A percentile compares a stretch with the other conserved stretches of the same genome.
Evolutionary conservation across 2,888 invertebrate species (phyloP).

Genomic region (Loripinus fragilis): DNA sequence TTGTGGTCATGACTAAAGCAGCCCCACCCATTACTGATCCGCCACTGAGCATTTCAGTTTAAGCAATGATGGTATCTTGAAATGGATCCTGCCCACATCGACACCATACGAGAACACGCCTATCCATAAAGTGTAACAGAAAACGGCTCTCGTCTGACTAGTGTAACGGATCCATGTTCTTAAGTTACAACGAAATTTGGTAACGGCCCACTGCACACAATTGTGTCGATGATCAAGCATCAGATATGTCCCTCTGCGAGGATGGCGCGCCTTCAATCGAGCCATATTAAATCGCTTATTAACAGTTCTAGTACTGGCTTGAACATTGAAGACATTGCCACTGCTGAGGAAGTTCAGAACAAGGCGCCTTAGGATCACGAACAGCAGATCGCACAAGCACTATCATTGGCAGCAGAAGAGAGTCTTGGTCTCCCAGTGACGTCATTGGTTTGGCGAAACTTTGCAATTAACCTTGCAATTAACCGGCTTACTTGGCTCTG

Average conservation of each 20-base stretch:
- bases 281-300: neutral
- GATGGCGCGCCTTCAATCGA: neutral
- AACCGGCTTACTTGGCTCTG: neutral
- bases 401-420: neutral
- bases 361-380: neutral
- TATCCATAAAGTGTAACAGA: no score
- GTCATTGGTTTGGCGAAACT: neutral
- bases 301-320: neutral
- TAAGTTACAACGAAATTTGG: no score
- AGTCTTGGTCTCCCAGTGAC: neutral
- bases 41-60: no score
- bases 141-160: no score
- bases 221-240: neutral
- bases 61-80: no score
- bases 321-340: neutral
- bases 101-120: no score
- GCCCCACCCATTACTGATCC: no score
- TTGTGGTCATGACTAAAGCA: no score
- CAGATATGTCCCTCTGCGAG: neutral
- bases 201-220: no score
- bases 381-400: neutral
- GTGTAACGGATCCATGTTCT: no score
- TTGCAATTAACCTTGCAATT: no score
- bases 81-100: no score
- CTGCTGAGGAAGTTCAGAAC: neutral